Evolutionary conservation across 2,113 vertebrate species (phyloP).

Genomic region (Burhinus bistriatus): DNA sequence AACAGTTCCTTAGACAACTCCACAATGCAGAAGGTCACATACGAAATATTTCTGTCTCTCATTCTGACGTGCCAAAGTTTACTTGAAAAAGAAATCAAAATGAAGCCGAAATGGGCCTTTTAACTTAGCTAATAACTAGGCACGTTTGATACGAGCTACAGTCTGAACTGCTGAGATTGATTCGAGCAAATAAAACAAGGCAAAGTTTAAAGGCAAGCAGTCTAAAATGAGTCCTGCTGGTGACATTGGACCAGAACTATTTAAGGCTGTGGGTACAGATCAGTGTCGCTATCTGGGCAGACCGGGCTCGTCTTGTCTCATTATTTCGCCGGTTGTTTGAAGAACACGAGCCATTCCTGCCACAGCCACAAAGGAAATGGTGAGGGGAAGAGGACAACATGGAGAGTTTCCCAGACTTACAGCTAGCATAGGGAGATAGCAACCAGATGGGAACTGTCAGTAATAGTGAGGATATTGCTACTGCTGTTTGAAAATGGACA

Average conservation of each 20-base stretch:
- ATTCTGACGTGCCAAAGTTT: not conserved
- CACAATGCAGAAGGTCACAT: not conserved
- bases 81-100: not conserved
- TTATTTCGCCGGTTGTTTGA: not conserved
- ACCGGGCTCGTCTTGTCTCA: not conserved
- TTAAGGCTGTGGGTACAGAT: not conserved
- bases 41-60: not conserved
- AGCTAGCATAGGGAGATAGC: not conserved
- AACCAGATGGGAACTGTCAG: conserved; percentile 59
- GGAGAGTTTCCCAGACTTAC: conserved; percentile 14
- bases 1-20: not conserved
- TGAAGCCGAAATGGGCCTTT: not conserved
- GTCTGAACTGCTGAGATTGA: not conserved
- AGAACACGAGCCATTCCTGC: not conserved
- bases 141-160: not conserved
- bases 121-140: not conserved
- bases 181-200: not conserved
- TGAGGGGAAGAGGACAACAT: not conserved
- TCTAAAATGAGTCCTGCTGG: not conserved
- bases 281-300: not conserved
- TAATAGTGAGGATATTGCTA: not conserved
- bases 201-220: not conserved
- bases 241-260: not conserved
- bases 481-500: not conserved
- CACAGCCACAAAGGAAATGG: not conserved